These are phyloP conservation scores for Philaethria dido DNA, from an alignment of 2,888 invertebrate genomes.

Conservation along the genomic window DNA sequence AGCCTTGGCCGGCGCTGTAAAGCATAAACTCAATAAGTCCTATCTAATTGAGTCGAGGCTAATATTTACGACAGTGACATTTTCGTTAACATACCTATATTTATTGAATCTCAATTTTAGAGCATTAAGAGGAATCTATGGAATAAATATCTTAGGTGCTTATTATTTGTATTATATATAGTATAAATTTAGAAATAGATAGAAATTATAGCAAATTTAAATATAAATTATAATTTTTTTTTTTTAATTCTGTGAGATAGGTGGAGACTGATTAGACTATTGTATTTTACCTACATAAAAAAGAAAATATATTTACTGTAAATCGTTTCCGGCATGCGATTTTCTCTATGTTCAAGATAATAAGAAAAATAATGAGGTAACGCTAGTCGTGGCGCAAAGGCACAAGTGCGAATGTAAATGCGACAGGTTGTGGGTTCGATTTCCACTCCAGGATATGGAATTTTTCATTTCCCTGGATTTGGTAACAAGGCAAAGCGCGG, in stretches of 20 bases:
- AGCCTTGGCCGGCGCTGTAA: constrained; percentile 17
- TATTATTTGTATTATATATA: background rate
- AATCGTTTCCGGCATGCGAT: background rate
- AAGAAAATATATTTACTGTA: background rate
- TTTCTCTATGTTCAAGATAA: too few relatives aligned
- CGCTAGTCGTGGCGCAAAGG: too few relatives aligned
- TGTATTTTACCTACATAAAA: too few relatives aligned
- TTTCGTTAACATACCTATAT: constrained; percentile 8
- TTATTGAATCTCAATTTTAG: background rate
- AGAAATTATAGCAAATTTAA: too few relatives aligned
- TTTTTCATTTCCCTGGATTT: too few relatives aligned
- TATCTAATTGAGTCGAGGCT: constrained; percentile 35
- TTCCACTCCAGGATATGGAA: too few relatives aligned
- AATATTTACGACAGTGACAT: constrained; percentile 25
- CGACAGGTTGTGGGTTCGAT: too few relatives aligned
- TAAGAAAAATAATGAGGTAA: too few relatives aligned
- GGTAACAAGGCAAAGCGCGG: too few relatives aligned
- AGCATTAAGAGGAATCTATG: background rate
- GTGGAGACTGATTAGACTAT: too few relatives aligned
- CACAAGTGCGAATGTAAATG: too few relatives aligned
- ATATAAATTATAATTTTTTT: too few relatives aligned
- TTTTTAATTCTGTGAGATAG: background rate
- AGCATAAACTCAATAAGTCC: constrained; percentile 37
- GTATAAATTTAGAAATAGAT: background rate
- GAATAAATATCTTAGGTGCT: background rate